Evolutionary conservation across 1,140 invertebrate species (phyloP), one percentile per base, ranked within the genome.

Genomic region (Bilobella aurantiaca): DNA sequence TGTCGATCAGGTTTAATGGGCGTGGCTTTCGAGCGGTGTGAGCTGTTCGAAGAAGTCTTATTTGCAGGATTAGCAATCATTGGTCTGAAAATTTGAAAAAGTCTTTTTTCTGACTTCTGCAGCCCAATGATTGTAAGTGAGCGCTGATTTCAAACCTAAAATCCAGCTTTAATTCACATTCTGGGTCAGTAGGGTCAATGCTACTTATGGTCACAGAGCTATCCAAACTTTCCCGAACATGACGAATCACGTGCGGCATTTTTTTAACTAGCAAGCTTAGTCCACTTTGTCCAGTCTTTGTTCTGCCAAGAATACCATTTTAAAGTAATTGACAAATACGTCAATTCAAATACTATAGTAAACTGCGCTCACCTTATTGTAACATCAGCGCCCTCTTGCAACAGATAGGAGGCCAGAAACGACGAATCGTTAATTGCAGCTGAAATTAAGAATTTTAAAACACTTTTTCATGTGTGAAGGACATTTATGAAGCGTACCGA

Each of bases 371-470:
- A 30, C 56, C 34, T 32, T 28, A 30, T 12, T 18, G 64, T 65
- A 12, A 65, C 30, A 25, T 65, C 64, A 14, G 56, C 56, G 1
- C 64, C 64, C 3, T 58, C 1, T 32, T 42, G 28, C 3, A 65
- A 27, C 1, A 65, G 79, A 23, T 90, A 76, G 62, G 86, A 79
- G 0, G 89, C 88, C 69, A 86, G 86, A 21, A 81, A 80, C 2
- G 88, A 87, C 67, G 85, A 88, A 76, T 91, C 88, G 74, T 90
- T 90, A 3, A 91, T 77, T 0, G 90, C 90, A 1, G 90, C 89
- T 42, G 18, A 12, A 42, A 42, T 12, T 12, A 42, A 8, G 34
- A 18, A 42, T 12, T 42, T 42, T 42, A 18, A 42, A 42, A 8
- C 8, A 18, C 34, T 42, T 12, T 14, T 56, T 21, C 25, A n/a